phyloP scores from a whole-genome alignment of 2,888 invertebrate genomes.

The Choristoneura rosaceana region DNA sequence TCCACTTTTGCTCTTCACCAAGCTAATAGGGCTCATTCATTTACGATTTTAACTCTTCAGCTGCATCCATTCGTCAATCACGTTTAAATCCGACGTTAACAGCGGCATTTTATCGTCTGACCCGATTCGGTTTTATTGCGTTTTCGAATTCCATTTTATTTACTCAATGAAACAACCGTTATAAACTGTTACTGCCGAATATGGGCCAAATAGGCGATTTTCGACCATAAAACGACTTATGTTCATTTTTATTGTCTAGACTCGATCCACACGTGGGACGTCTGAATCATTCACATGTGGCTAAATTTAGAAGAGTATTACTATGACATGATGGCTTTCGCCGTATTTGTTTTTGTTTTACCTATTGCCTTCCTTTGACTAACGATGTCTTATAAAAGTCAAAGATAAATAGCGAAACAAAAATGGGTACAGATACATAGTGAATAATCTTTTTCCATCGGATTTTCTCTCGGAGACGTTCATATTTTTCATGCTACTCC shows the following conservation, averaged over 20 bases:
- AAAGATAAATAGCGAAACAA: too few species aligned
- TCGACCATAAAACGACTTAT: slow-evolving; percentile 54
- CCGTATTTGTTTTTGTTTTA: background rate
- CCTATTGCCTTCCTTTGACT: background rate
- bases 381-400: background rate
- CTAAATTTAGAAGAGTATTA: slow-evolving; percentile 26
- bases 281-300: slow-evolving; percentile 13
- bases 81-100: slow-evolving; percentile 22
- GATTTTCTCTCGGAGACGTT: too few species aligned
- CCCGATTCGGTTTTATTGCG: slow-evolving; percentile 58
- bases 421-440: too few species aligned
- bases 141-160: slow-evolving; percentile 50
- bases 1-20: too few species aligned
- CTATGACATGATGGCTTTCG: background rate
- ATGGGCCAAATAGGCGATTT: slow-evolving; percentile 57
- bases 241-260: slow-evolving; percentile 61
- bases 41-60: background rate
- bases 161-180: slow-evolving; percentile 55
- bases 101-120: slow-evolving; percentile 41
- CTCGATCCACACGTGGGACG: slow-evolving; percentile 17
- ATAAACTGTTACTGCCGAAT: slow-evolving; percentile 57
- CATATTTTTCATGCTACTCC: too few species aligned
- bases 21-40: background rate
- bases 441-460: too few species aligned
- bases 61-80: slow-evolving; percentile 19